Base-by-base conservation (phyloP, 1,140 invertebrate genomes). In the Spodoptera litura region DNA sequence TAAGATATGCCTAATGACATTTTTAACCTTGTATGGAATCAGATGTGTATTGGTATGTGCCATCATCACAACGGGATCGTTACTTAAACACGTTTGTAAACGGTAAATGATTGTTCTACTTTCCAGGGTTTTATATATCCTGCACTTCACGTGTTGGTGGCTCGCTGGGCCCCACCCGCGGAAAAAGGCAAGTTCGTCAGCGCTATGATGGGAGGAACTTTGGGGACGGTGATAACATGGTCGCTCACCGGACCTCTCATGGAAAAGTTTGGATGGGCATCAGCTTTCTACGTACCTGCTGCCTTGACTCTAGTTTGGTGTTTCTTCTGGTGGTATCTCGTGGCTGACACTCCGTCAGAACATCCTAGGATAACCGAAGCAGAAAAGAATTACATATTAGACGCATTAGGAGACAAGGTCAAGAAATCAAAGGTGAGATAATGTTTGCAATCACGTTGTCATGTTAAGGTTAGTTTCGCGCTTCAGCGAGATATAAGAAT, bases 151-250 rank as follows among this genome's bases (percentile, higher is more conserved):
- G 96, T 95, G 38, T 91, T 97, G 83, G 96, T 97, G 38, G 96
- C 97, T 0, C 95, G 96, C 84, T 97, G 97, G 97, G 96, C 96
- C 0, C 97, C 97, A 10, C 97, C 97, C n/a, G 95, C 95, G 15
- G 97, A 97, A 85, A 97, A 97, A 88, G 97, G 97, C 64, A 97
- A 97, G 92, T 97, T 97, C 85, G 95, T 97, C 0, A 96, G 96
- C 85, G 96, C 96, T 12, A 95, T 97, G 87, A 95, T 97, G 96
- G 97, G 97, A 31, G 97, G 97, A 11, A 97, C 97, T 1, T 95
- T 98, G 49, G 97, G 97, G 52, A 97, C 97, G 0, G 96, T 97
- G 0, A 95, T 97, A 3, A 97, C 97, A 2, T 97, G 97, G 95
- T 95, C 96, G 0, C 85, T 98, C 0, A 96, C 97, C 73, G 97